Evolutionary conservation across 2,113 vertebrate species (phyloP).

Genomic region (Phainopepla nitens): DNA sequence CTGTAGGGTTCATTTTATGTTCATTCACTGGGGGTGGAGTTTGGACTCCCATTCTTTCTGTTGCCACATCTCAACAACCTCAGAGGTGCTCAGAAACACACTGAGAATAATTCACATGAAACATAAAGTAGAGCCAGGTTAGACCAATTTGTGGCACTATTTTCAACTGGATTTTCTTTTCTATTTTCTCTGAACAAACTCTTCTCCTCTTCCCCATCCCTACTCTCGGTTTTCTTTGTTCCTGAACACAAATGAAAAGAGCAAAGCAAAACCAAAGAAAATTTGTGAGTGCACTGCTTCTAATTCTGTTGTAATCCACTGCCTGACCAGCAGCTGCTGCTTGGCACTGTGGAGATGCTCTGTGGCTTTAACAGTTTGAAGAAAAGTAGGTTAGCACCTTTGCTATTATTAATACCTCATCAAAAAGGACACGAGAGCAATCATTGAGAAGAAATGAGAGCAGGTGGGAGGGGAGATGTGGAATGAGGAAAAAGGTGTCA

Average conservation of each 20-base stretch:
- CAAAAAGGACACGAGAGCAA: neutral
- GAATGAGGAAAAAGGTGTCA: neutral
- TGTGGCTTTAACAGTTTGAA: neutral
- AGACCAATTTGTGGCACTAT: neutral
- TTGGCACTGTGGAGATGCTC: rapidly evolving
- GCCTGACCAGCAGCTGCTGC: neutral
- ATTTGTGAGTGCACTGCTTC: neutral
- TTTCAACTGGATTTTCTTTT: neutral
- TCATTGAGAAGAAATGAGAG: neutral
- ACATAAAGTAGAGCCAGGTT: neutral
- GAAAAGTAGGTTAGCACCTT: neutral
- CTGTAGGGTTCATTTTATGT: neutral
- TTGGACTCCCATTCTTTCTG: neutral
- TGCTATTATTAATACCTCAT: neutral
- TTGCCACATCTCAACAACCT: rapidly evolving
- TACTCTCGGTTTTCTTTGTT: neutral
- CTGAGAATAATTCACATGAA: neutral
- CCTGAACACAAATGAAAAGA: neutral
- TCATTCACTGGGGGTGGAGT: neutral
- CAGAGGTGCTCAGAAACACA: neutral
- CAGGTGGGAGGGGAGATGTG: neutral
- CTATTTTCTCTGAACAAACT: neutral
- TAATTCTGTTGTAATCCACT: neutral
- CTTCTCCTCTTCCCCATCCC: neutral
- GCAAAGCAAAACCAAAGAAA: neutral